Base-by-base conservation (phyloP, 2,888 invertebrate species). In the Dynastes grantii region DNA sequence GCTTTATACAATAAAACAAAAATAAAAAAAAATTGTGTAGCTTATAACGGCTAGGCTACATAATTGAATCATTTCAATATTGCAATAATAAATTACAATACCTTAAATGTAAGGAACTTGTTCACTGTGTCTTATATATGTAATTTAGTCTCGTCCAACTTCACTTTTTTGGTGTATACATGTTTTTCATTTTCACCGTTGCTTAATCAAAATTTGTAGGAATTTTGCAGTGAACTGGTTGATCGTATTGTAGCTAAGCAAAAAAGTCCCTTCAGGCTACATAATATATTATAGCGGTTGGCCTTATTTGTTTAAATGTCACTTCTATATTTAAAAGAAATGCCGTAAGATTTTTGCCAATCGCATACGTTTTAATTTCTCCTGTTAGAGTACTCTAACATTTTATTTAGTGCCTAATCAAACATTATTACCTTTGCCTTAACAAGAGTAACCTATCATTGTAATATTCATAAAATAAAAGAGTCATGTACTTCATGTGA, bases 11-110 rank as follows among this genome's bases (percentile, higher is more conserved):
- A 77, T 55, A 40, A 77, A 61, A 77, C 22, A 22, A 22, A 22
- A 22, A 22, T 22, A 63, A 71, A 77, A 77, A 22, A 77, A 70
- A 51, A 73, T 67, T 76, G 65, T 71, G 71, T 77, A 68, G 77
- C 77, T 77, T 64, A 63, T 37, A 70, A 71, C 53, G 63, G 63
- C 63, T 63, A 64, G 40, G 77, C 77, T 77, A 55, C 77, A 71
- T 77, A 64, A 61, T 73, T n/a, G 27, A 67, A 71, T 77, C 71
- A 71, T 77, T 77, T 77, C 58, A 51, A 77, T 77, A 77, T 77
- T 70, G 77, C 77, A 77, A 77, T 77, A 77, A 77, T 77, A 73
- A 73, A 77, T 64, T 77, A 77, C 77, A 77, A 77, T 77, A 70
- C 68, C n/a, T 53, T 77, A 70, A 63, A 61, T 77, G 61, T 77